These are phyloP conservation scores for Lycocerus yunnanus DNA, from an alignment of 2,888 invertebrate genomes.

Conservation along the genomic window DNA sequence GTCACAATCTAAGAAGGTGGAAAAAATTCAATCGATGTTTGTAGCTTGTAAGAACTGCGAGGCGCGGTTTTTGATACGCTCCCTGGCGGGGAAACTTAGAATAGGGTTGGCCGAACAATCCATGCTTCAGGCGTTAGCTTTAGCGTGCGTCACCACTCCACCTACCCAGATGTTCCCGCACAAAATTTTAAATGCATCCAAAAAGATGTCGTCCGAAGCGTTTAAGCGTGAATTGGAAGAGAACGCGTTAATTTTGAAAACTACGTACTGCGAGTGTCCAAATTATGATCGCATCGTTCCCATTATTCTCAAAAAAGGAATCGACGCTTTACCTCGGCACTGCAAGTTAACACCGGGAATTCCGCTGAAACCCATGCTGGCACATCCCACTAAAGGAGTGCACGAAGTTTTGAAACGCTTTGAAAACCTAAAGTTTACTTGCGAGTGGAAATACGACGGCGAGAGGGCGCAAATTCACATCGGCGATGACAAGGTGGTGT, in stretches of 20 bases:
- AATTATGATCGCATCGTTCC: conserved; percentile 87
- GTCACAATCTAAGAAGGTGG: conserved; percentile 82
- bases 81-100: conserved; percentile 89
- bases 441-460: conserved; percentile 99
- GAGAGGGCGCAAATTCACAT: conserved; percentile 95
- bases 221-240: conserved; percentile 79
- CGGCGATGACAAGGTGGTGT: conserved; percentile 68
- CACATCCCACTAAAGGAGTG: conserved; percentile 95
- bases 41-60: conserved; percentile 89
- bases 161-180: conserved; percentile 70
- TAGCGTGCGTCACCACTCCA: conserved; percentile 81
- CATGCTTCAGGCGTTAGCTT: conserved; percentile 86
- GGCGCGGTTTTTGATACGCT: conserved; percentile 87
- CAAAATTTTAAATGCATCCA: conserved; percentile 65
- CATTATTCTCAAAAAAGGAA: conserved; percentile 76
- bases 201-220: conserved; percentile 65
- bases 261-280: conserved; percentile 95
- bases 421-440: conserved; percentile 83
- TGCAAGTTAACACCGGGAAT: conserved; percentile 91
- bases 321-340: conserved; percentile 71
- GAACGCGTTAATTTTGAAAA: conserved; percentile 79
- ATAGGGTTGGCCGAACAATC: conserved; percentile 98
- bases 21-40: conserved; percentile 88
- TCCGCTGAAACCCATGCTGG: conserved; percentile 97
- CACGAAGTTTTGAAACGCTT: conserved; percentile 81